Evolutionary conservation across 64 coral and sea anemone species (phyloP), one percentile per base, ranked within the genome.

Genomic region (Cladopsammia gracilis): DNA sequence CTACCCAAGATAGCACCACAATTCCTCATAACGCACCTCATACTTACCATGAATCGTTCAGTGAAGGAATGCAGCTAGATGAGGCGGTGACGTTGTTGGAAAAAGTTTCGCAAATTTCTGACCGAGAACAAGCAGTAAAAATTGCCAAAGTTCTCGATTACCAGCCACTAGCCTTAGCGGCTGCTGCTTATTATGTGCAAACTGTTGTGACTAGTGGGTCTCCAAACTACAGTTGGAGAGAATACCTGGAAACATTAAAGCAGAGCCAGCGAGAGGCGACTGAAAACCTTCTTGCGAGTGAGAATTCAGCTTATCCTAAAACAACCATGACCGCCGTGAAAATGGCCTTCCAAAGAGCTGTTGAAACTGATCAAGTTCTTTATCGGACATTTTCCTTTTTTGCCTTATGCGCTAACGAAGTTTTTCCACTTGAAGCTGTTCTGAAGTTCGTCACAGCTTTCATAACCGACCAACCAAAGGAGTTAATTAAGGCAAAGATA

Each of bases 171-270:
- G 90, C 81, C 9, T 47, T 92, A n/a, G 90, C 70, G 11, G 49
- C 67, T 49, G 90, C 90, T 4, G 90, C 56, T 23, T 56, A 83
- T 64, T 92, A 92, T 47, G 76, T 92, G 71, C 57, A 77, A 75
- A 24, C 13, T 43, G 57, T 77, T 49, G 49, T 19, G 18, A 10
- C 14, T 25, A 58, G 48, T 44, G 52, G 16, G 9, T 56, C 12
- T 57, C 58, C 86, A 47, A 57, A 61, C 10, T 64, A 45, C 1
- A 50, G 56, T 20, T 92, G 69, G 68, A 24, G 18, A 25, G 68
- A 85, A 12, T 92, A 86, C 22, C 73, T 92, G 18, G 3, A 12
- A 47, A 76, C 59, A 70, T 48, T 84, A 19, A 53, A 45, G 43
- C 4, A 88, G 7, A 64, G 1, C 54, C 34, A 92, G 49, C 60